Evolutionary conservation across 2,113 vertebrate genomes (phyloP).

Genomic region (Gila orcuttii): DNA sequence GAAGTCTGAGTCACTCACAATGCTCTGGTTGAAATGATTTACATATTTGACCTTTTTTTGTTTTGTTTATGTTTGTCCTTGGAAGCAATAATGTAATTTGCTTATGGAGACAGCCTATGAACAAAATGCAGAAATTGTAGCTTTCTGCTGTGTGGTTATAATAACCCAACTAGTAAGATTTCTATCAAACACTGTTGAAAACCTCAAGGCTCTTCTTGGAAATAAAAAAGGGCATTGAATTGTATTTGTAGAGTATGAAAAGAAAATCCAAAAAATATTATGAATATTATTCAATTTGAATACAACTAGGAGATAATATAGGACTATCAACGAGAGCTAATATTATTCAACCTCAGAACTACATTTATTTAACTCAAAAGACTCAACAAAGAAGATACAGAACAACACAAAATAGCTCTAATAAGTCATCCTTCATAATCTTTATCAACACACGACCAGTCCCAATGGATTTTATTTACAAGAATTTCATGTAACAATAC

Average conservation of each 20-base stretch:
- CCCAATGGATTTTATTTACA: neutral
- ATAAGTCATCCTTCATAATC: neutral
- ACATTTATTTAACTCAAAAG: neutral
- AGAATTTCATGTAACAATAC: neutral
- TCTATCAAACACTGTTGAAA: neutral
- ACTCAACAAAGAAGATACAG: neutral
- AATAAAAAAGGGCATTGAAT: neutral
- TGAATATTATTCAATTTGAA: neutral
- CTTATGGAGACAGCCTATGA: neutral
- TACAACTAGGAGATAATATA: neutral
- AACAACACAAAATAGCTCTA: neutral
- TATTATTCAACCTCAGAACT: neutral
- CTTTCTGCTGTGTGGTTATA: neutral
- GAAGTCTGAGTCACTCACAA: conserved; percentile 31
- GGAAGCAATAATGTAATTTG: conserved; percentile 9
- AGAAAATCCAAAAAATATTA: neutral
- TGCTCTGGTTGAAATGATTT: conserved; percentile 1
- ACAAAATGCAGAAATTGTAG: neutral
- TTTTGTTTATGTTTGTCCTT: conserved; percentile 22
- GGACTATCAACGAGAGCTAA: neutral
- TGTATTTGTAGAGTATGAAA: neutral
- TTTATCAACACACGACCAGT: neutral
- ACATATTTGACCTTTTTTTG: conserved; percentile 17
- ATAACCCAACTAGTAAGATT: neutral
- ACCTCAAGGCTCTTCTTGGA: neutral